Evolutionary conservation across 2,888 invertebrate species (phyloP), one percentile per base, ranked within the genome.

Genomic region (Luperina testacea): DNA sequence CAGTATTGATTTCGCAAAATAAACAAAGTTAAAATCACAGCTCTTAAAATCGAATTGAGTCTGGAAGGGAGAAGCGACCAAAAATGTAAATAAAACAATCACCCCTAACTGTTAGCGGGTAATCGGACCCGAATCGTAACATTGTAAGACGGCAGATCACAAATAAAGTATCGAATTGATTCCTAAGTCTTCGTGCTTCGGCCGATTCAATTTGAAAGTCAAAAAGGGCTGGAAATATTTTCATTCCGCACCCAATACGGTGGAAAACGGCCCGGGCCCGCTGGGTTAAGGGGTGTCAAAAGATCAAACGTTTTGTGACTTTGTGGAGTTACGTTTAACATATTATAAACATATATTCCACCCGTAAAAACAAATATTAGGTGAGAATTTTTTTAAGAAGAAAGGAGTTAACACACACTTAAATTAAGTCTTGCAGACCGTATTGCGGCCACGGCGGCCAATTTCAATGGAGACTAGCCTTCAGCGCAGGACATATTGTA

Each of bases 241-340:
- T 92, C 92, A 93, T 93, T 91, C 91, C 83, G 88, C 81, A 85
- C 84, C 89, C 92, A 92, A 94, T 94, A 94, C 91, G 92, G 93
- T 93, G 91, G 91, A 90, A 92, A 92, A 90, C 87, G 90, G 84
- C 72, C 48, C 74, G 75, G 74, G 72, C 77, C 61, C 69, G 68
- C 73, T 64, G 70, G n/a, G 65, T 59, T 84, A 38, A 86, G 85
- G 88, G 85, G 27, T 88, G 81, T 64, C 82, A 42, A 27, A 68
- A 57, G 45, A 48, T 32, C 38, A 72, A 61, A n/a, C 11, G n/a
- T 61, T 70, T 80, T 75, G 38, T 51, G 38, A 48, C 11, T 76
- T 65, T 17, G 17, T 70, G 45, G 15, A 63, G n/a, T 42, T 78
- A 38, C 4, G 8, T 27, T 38, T 32, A 61, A 17, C 27, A 32